Evolutionary conservation across 2,113 vertebrate genomes (phyloP), one percentile per base, ranked within the genome.

Genomic region (Aythya baeri): DNA sequence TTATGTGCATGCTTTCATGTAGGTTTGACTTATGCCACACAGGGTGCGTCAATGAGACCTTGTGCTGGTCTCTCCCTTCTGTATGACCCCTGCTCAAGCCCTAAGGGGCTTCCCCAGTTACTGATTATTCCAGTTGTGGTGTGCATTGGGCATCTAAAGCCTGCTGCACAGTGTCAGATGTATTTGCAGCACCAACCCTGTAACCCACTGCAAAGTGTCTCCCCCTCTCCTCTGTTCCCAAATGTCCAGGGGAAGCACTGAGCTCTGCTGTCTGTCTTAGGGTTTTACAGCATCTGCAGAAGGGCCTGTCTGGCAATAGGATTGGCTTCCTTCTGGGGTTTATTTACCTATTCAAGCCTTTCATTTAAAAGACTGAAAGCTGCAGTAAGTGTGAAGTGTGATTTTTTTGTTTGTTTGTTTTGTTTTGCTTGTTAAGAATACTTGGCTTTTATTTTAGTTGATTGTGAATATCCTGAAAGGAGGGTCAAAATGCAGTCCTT

Each of bases 231-330:
- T 76, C 8, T 3, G 13, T 63, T 72, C 16, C 41, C 5, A 11
- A 0, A 27, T 32, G 3, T 17, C 0, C 2, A 5, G 16, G 75
- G 36, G 32, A 71, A 55, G 5, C 2, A 0, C 21, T 57, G 1
- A 8, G 23, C 66, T 63, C 4, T 54, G 4, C 54, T 58, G 17
- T 26, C 29, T 3, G 1, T 58, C 38, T 52, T 17, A 1, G 32
- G 46, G 44, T 26, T 71, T 46, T 34, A 2, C 29, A 9, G 54
- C 6, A 9, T 6, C 46, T 86, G 8, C 4, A 27, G 55, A 17
- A 67, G 43, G 9, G 6, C 8, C 21, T 44, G 21, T 36, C 17
- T 50, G 54, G 21, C 58, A 73, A 27, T n/a, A 61, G 3, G 18
- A 31, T 11, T n/a, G 54, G 34, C 25, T 38, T 61, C 50, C 26